Conservation (phyloP, 2,888 invertebrate genomes). For the Parelbella ahira region DNA sequence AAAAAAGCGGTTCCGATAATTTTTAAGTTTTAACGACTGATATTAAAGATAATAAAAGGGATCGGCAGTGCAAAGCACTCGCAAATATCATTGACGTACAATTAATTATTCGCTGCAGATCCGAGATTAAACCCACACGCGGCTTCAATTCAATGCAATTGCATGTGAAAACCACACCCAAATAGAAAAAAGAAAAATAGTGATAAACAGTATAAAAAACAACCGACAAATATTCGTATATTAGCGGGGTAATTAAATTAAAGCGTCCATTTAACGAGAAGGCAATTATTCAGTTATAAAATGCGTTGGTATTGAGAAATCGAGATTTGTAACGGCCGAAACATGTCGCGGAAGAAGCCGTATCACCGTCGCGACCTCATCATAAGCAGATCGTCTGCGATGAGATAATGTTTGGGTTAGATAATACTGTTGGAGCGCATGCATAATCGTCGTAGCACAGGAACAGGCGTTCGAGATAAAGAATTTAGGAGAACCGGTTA, state of each 20-base stretch:
- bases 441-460: conserved; percentile 29
- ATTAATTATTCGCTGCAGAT: too few relatives aligned
- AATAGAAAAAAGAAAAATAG: too few relatives aligned
- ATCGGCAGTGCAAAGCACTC: too few relatives aligned
- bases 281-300: conserved; percentile 22
- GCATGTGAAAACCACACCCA: too few relatives aligned
- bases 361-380: conserved; percentile 47
- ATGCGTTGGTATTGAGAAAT: conserved; percentile 10
- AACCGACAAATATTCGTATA: conserved; percentile 15
- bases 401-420: conserved; percentile 59
- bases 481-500: conserved; percentile 18
- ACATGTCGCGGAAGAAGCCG: conserved; percentile 44
- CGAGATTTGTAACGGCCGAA: conserved; percentile 7
- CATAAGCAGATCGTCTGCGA: conserved; percentile 49
- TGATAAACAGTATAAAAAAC: too few relatives aligned
- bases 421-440: conserved; percentile 39
- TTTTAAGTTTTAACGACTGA: too few relatives aligned
- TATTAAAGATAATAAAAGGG: too few relatives aligned
- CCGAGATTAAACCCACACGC: too few relatives aligned
- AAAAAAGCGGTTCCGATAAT: too few relatives aligned
- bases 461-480: conserved; percentile 28
- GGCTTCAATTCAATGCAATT: too few relatives aligned
- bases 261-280: conserved; percentile 26
- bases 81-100: too few relatives aligned
- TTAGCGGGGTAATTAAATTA: conserved; percentile 14